Base-by-base conservation (phyloP, 2,113 vertebrate species). In the Passer montanus region DNA sequence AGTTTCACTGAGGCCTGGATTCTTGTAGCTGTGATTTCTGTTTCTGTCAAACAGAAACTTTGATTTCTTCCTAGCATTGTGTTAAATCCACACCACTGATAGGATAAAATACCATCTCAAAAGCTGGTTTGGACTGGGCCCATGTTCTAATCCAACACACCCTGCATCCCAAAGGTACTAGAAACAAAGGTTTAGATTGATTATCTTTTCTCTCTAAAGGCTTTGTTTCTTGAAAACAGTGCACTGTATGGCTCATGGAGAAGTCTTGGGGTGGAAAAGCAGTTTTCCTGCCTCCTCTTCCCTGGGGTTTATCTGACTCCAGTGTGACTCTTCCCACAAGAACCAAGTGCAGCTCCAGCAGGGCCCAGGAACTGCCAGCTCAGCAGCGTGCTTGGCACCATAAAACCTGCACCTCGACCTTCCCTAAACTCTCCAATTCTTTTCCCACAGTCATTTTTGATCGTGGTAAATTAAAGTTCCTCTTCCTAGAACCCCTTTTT, bases 321-420 rank as follows among this genome's bases (percentile, higher is more conserved):
- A 9, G 7, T 3, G 33, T 31, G 47, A 73, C 73, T 84, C 43
- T 79, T 43, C 20, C 69, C 60, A 46, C 82, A 50, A 0, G 10
- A 18, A 3, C 21, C 5, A 2, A 2, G 17, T 4, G 53, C 64
- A 56, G 79, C n/a, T 47, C 27, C 7, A 30, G 1, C 49, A n/a
- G 39, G 56, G 33, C 2, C 41, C 49, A 24, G 68, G 77, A 66
- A 46, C 63, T 84, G 77, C 89, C 77, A 19, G 31, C 73, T 81
- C 78, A 74, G 92, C 92, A 63, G 73, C 50, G 30, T 37, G 44
- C 68, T 52, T 87, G 46, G 68, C 84, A 81, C 41, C 49, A 23
- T 35, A 56, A 47, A 93, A 43, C 59, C 49, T 9, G 16, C 15
- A 15, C 76, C 33, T 73, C 43, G 14, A 33, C 41, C 33, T 66